Evolutionary conservation across 64 coral and sea anemone species (phyloP), one percentile per base, ranked within the genome.

Genomic region (Montipora efflorescens): DNA sequence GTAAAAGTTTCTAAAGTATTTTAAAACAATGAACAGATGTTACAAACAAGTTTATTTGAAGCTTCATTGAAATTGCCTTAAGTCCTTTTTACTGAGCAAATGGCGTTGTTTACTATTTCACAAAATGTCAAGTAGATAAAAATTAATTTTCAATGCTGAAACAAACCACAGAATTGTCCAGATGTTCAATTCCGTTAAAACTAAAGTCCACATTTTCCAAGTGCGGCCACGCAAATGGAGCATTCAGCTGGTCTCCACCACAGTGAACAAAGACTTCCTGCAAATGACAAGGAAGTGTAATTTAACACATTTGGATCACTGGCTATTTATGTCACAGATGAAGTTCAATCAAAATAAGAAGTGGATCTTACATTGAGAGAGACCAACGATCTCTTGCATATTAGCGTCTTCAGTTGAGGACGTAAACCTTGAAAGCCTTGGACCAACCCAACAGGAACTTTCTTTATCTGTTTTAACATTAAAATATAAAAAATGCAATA

Each of bases 401-500:
- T 75, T 3, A 97, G 51, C 16, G 79, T 93, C 88, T 80, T 94
- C 18, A 97, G 87, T 23, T 94, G 96, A 12, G 93, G 82, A 67
- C 96, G 91, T 48, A 97, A 80, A 48, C 89, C 76, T 87, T 97
- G 96, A 66, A 97, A 79, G 13, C 96, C 96, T 91, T 55, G 55
- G 52, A 97, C 89, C 44, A 95, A 97, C 48, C 96, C 96, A 51
- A 97, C 48, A 83, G 96, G 96, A 20, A 97, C 93, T 79, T 97
- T 97, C 61, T 97, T 97, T 16, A 97, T 92, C 96, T 97, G 86
- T 44, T 70, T 47, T 11, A 64, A 16, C 3, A 16, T 14, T 12
- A 15, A 14, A 64, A 55, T 7, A 55, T 55, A 55, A 55, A 55
- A 7, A 1, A 64, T 16, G 8, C 14, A 64, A 14, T 14, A 16